phyloP scores from a whole-genome alignment of 92 coral and sea anemone species.

The Siderastrea radians region DNA sequence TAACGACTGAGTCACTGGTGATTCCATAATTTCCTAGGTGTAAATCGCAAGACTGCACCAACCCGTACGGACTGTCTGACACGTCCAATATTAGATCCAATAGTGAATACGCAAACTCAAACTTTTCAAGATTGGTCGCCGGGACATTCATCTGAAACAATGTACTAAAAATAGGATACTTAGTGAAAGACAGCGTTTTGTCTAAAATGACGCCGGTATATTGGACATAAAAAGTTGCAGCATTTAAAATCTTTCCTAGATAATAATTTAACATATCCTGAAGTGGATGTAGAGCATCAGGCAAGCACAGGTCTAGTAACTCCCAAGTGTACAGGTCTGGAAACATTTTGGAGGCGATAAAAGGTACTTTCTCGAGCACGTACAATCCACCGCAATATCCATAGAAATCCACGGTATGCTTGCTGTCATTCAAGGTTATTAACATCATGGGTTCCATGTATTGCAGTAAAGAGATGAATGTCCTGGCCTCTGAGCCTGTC shows the following conservation, averaged over 20 bases:
- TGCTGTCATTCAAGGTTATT: conserved; percentile 72
- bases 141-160: conserved; percentile 34
- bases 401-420: conserved; percentile 71
- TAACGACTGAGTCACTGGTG: conserved; percentile 50
- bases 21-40: conserved; percentile 82
- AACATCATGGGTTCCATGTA: conserved; percentile 76
- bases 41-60: conserved; percentile 76
- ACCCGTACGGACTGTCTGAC: conserved; percentile 68
- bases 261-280: conserved; percentile 28
- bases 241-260: background rate
- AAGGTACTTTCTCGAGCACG: conserved; percentile 71
- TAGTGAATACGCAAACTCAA: conserved; percentile 51
- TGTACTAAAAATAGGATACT: conserved; percentile 15
- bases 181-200: conserved; percentile 1
- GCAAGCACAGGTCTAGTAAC: conserved; percentile 58
- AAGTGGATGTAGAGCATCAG: conserved; percentile 62
- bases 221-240: background rate
- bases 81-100: conserved; percentile 67
- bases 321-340: conserved; percentile 22
- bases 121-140: conserved; percentile 58
- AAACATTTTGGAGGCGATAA: conserved; percentile 54
- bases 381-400: conserved; percentile 87
- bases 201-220: background rate
- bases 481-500: conserved; percentile 63
- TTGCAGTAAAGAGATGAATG: conserved; percentile 63